A percentile compares a stretch with the other conserved stretches of the same genome.
Conservation (phyloP, 2,888 invertebrate species). For the Mimachlamys varia region DNA sequence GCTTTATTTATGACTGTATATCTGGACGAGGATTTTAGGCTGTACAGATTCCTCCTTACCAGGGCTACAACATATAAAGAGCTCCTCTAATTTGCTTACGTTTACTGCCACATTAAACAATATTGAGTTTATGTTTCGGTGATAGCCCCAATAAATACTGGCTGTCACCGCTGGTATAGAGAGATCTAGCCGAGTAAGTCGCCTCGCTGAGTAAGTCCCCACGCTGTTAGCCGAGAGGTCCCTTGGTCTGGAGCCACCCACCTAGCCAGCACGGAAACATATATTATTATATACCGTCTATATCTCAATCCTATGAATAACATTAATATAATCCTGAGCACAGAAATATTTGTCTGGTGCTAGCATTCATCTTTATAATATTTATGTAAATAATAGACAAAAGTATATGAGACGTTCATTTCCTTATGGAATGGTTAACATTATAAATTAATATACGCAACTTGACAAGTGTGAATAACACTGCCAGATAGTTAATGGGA, state of each 20-base stretch:
- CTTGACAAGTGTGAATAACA: no score
- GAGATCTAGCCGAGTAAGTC: neutral
- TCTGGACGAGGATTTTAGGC: neutral
- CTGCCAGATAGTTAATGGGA: no score
- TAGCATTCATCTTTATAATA: neutral
- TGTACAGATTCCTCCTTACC: neutral
- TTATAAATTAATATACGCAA: no score
- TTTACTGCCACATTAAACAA: constrained; percentile 18
- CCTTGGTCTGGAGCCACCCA: neutral
- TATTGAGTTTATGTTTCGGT: neutral
- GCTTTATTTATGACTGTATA: neutral
- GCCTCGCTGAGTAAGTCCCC: no score
- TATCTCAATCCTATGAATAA: constrained; percentile 19
- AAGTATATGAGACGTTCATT: no score
- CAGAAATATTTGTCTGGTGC: neutral
- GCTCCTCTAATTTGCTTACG: neutral
- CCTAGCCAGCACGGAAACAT: neutral
- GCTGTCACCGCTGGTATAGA: neutral
- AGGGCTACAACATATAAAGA: no score
- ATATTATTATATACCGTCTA: neutral
- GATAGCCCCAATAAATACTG: neutral
- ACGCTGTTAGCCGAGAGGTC: no score
- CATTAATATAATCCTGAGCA: neutral
- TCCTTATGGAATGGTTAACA: no score
- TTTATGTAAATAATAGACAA: neutral